Conservation (phyloP, 2,888 invertebrate species). For the Gonocerus acuteangulatus region DNA sequence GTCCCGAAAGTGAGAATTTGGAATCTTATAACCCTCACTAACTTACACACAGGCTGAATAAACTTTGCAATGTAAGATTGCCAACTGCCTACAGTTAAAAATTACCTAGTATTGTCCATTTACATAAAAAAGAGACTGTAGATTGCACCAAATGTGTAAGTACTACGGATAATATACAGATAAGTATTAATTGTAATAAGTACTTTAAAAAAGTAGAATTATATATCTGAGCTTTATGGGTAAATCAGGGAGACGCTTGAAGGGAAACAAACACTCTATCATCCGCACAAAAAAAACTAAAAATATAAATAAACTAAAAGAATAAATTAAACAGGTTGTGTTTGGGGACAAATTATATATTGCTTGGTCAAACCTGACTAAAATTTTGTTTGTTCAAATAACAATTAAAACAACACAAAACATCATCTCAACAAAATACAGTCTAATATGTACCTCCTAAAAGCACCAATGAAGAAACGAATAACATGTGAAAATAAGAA, state of each 20-base stretch:
- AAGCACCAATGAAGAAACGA: constrained; percentile 15
- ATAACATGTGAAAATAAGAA: constrained; percentile 8
- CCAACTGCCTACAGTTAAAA: constrained; percentile 21
- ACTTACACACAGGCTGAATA: constrained; percentile 21
- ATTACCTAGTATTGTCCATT: constrained; percentile 28
- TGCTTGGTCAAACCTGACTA: constrained; percentile 23
- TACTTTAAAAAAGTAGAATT: constrained; percentile 19
- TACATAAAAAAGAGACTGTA: constrained; percentile 24
- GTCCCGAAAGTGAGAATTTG: background rate
- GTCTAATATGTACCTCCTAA: constrained; percentile 10
- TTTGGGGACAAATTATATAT: constrained; percentile 19
- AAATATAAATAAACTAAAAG: constrained; percentile 18
- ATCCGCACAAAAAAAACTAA: constrained; percentile 24
- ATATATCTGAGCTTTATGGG: constrained; percentile 23
- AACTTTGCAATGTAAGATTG: constrained; percentile 25
- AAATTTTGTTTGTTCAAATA: constrained; percentile 8
- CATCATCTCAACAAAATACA: background rate
- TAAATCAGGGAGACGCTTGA: constrained; percentile 2
- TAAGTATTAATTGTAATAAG: constrained; percentile 8
- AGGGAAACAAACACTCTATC: constrained; percentile 27
- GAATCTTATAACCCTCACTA: constrained; percentile 24
- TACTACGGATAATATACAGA: constrained; percentile 23
- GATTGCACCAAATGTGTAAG: constrained; percentile 26
- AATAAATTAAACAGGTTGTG: constrained; percentile 11
- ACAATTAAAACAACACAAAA: constrained; percentile 10